Base-by-base conservation (phyloP, 2,797 vertebrate genomes). In the Gambelia wislizenii region DNA sequence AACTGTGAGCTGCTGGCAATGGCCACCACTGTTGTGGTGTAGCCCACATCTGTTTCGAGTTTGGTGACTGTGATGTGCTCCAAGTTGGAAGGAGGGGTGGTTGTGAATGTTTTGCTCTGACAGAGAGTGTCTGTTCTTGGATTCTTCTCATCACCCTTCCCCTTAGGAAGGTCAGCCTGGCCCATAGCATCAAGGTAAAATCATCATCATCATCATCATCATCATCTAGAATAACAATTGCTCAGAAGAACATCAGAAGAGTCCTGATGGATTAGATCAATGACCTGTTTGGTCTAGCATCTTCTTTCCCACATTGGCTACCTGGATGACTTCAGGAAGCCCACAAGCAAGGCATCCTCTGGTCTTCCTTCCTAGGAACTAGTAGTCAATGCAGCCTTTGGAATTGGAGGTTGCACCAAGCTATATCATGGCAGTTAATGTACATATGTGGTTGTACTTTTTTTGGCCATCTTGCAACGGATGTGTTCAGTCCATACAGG, bases 41-140 rank as follows among this genome's bases (percentile, higher is more conserved):
- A 95, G 95, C 91, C 74, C 87, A 98, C 98, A 98, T 98, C 98
- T 98, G 98, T 96, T 97, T 97, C 93, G 94, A 96, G 96, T 98
- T 98, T 97, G 95, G 95, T 89, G 92, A 56, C 94, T 97, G 88
- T 2, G n/a, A 96, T 93, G 83, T 90, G 94, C 94, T 96, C 95
- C 96, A 94, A 96, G 25, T 10, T 54, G 52, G 49, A 78, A 76
- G 82, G 64, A 44, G 54, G 56, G 1, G 39, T 42, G 74, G 33
- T 25, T 10, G 44, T 27, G 30, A 27, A 3, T 13, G 52, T n/a
- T 80, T 36, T 94, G 89, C 96, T 97, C 95, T 96, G 97, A 97
- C 97, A 96, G 96, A 92, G 95, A 93, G 96, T 96, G 96, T 96
- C 96, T 96, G 94, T 93, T 93, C 96, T 97, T 96, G 97, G 97